Evolutionary conservation across 2,888 invertebrate genomes (phyloP), one percentile per base, ranked within the genome.

Genomic region (Rhodophaea formosa): DNA sequence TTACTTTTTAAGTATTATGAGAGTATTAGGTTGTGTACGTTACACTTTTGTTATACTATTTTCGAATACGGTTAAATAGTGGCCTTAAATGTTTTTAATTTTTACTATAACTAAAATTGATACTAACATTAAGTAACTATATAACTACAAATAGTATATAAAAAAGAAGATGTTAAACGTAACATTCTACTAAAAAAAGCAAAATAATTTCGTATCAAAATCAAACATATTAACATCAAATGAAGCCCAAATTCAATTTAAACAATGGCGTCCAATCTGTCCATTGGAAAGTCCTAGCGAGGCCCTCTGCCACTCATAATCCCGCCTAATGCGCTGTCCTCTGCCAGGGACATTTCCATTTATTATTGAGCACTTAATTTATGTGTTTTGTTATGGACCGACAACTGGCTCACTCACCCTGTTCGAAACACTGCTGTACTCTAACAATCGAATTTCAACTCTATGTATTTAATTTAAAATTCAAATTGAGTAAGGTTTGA

Each of bases 311-410:
- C 49, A 49, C 84, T 88, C 88, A 88, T 91, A 91, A 90, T 89
- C 90, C 90, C 85, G 86, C 87, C 84, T 90, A 91, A 90, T 88
- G 88, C 89, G 86, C 88, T 87, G 90, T 88, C 89, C 89, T 88
- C 91, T 92, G 92, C 88, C 84, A 85, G 82, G 90, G 92, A 92
- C 92, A 92, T 88, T 90, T 89, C 91, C 91, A 92, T 92, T 92
- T 92, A 92, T 92, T 92, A 92, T 91, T 91, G 91, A 90, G 91
- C 90, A 90, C 91, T 91, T 91, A 92, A 92, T 92, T 92, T 92
- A 92, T 92, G 91, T 91, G 91, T 91, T 90, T 91, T 90, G 89
- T 90, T 88, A 90, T 91, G 90, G 91, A 88, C 91, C 88, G 80
- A 88, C 87, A 84, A 86, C 87, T 82, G 79, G 79, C 72, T 70